Evolutionary conservation across 2,888 invertebrate species (phyloP).

Genomic region (Troides helena): DNA sequence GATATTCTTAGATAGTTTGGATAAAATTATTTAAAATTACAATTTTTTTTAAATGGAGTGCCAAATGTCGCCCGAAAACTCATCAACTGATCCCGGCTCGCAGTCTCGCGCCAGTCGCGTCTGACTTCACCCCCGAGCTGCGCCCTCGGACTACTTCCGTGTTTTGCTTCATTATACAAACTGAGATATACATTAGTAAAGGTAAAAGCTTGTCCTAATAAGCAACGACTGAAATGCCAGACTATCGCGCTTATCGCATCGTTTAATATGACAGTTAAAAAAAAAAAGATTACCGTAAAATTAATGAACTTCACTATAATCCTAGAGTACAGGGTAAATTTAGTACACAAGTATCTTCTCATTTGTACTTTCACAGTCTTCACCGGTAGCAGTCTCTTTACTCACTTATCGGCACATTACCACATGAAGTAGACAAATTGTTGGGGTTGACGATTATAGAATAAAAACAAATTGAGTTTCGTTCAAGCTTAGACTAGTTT

Average conservation of each 20-base stretch:
- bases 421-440: constrained; percentile 66
- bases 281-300: constrained; percentile 45
- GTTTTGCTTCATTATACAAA: constrained; percentile 44
- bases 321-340: constrained; percentile 80
- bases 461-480: constrained; percentile 58
- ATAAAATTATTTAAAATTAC: constrained; percentile 67
- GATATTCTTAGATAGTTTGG: constrained; percentile 74
- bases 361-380: constrained; percentile 72
- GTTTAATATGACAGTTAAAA: constrained; percentile 35
- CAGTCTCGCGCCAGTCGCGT: constrained; percentile 41
- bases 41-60: constrained; percentile 66
- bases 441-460: constrained; percentile 70
- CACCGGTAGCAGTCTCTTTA: constrained; percentile 71
- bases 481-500: constrained; percentile 64
- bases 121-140: constrained; percentile 46
- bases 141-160: constrained; percentile 37
- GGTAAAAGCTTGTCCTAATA: constrained; percentile 67
- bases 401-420: constrained; percentile 73
- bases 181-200: constrained; percentile 52
- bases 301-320: constrained; percentile 70
- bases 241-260: constrained; percentile 44
- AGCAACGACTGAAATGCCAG: constrained; percentile 66
- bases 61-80: constrained; percentile 58
- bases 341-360: constrained; percentile 70
- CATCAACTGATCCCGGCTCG: constrained; percentile 42